Evolutionary conservation across 2,888 invertebrate genomes (phyloP), one percentile per base, ranked within the genome.

Genomic region (Chouioia cunea): DNA sequence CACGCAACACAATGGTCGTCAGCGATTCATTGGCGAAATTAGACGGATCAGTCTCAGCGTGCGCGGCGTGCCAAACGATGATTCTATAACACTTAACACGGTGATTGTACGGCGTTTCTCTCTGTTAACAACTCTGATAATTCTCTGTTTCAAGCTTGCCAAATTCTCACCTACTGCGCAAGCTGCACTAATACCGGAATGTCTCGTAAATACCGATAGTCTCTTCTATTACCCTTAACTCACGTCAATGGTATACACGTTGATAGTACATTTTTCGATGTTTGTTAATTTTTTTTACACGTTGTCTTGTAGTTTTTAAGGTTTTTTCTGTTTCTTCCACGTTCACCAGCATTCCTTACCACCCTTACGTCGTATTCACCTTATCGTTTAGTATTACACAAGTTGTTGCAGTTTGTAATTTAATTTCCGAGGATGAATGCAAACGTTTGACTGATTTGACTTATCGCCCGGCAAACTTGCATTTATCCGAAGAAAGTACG

Each of bases 131-230:
- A 74, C 16, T 20, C 4, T 63, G n/a, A 20, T 43, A 2, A 58
- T 69, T 71, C 46, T 69, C 46, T 18, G 58, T 83, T 82, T 77
- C 77, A 85, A 85, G 84, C 82, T 81, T 77, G 80, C 83, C 73
- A 80, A 81, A 79, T 77, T 81, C 76, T 79, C 79, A 75, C 77
- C 79, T 80, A 83, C 83, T 82, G 82, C 83, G 82, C 80, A 80
- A 82, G 77, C 81, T 73, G 79, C 83, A 81, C 81, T 82, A 81
- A 81, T 82, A 84, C 79, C 77, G 78, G 79, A 79, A 77, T 78
- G 77, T 79, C 78, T 79, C 76, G 76, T 80, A 80, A 81, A 77
- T 75, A 82, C 77, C 80, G 81, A 82, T 79, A 83, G 79, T 77
- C 77, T 82, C 81, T 79, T 77, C 79, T 81, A 79, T 79, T 78